Evolutionary conservation across 2,888 invertebrate species (phyloP).

Genomic region (Ceriagrion tenellum): DNA sequence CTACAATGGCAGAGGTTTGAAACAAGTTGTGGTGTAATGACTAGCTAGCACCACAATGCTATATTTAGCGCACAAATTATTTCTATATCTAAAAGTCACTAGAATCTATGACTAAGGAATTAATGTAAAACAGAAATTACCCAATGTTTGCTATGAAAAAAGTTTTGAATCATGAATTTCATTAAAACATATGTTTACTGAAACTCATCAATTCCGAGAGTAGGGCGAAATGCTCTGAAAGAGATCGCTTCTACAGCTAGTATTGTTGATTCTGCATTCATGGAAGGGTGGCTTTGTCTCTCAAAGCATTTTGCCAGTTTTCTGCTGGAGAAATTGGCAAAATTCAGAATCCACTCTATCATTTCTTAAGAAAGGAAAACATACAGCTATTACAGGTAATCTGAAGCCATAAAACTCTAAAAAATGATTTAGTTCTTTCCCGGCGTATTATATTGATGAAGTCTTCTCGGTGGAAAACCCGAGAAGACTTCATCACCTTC

Average conservation of each 20-base stretch:
- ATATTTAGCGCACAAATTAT: background rate
- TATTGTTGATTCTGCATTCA: background rate
- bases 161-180: background rate
- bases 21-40: background rate
- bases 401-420: conserved; percentile 38
- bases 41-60: background rate
- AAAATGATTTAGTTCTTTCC: too few relatives aligned
- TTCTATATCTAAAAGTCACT: background rate
- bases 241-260: background rate
- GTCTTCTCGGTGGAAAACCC: too few relatives aligned
- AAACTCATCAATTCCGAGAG: conserved; percentile 36
- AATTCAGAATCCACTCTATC: background rate
- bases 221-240: background rate
- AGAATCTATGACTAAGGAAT: background rate
- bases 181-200: background rate
- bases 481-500: too few relatives aligned
- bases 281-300: background rate
- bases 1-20: background rate
- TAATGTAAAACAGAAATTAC: background rate
- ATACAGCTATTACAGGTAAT: background rate
- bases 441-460: too few relatives aligned
- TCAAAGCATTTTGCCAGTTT: conserved; percentile 38
- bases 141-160: background rate
- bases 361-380: background rate
- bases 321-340: conserved; percentile 26